Evolutionary conservation across 1,140 invertebrate genomes (phyloP).

Genomic region (Luehdorfia chinensis): DNA sequence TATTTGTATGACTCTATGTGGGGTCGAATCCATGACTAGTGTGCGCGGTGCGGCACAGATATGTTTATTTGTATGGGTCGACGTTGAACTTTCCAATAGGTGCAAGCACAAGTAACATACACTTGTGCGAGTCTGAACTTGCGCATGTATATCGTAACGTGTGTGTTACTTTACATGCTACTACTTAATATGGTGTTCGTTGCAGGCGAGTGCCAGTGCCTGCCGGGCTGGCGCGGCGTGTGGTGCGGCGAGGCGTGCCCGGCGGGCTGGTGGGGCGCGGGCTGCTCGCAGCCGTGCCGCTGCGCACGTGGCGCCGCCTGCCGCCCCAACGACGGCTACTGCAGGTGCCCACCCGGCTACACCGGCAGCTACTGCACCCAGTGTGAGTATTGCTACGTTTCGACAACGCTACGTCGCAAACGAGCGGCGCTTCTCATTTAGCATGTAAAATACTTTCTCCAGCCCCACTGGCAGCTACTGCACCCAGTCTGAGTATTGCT

Average conservation of each 20-base stretch:
- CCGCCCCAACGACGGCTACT: slow-evolving; percentile 88
- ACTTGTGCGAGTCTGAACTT: too few species aligned
- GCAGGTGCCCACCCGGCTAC: slow-evolving; percentile 88
- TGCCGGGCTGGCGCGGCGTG: slow-evolving; percentile 89
- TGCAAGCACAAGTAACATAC: too few species aligned
- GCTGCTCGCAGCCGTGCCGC: slow-evolving; percentile 91
- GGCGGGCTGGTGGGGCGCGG: slow-evolving; percentile 88
- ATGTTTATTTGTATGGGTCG: too few species aligned
- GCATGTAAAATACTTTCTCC: neutral
- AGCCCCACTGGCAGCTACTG: slow-evolving; percentile 90
- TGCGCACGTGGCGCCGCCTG: slow-evolving; percentile 90
- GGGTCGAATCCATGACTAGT: too few species aligned
- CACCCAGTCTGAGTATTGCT: slow-evolving; percentile 82
- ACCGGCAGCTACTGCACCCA: slow-evolving; percentile 88
- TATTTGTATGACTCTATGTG: too few species aligned
- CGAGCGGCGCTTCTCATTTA: too few species aligned
- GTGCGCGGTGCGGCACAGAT: too few species aligned
- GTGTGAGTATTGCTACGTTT: slow-evolving; percentile 77
- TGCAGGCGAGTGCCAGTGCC: slow-evolving; percentile 89
- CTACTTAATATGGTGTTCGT: too few species aligned
- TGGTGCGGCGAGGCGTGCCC: slow-evolving; percentile 89
- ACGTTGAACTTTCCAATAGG: too few species aligned
- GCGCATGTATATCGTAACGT: too few species aligned
- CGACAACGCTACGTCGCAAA: too few species aligned
- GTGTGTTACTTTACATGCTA: too few species aligned